A percentile compares a stretch with the other conserved stretches of the same genome.
Evolutionary conservation across 2,888 invertebrate genomes (phyloP).

Genomic region (Linyphia triangularis): DNA sequence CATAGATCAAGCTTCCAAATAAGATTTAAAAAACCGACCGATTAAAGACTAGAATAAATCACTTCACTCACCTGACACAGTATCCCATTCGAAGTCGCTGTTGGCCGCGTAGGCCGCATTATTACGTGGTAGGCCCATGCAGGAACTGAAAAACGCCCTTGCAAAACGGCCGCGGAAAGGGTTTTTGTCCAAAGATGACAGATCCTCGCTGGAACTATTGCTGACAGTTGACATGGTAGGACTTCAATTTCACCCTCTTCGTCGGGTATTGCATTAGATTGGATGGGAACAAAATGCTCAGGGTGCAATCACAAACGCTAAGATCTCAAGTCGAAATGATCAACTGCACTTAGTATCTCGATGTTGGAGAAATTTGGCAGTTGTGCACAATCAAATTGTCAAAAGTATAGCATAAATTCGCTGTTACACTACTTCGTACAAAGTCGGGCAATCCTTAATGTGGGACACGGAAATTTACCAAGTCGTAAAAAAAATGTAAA

Average conservation of each 20-base stretch:
- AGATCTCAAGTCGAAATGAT: too few species aligned
- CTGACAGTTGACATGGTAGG: slow-evolving; percentile 44
- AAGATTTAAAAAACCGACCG: too few species aligned
- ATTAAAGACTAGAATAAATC: background rate
- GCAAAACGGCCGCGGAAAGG: slow-evolving; percentile 68
- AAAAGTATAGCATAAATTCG: too few species aligned
- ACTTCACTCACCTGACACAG: slow-evolving; percentile 64
- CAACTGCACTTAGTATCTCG: too few species aligned
- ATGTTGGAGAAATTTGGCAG: too few species aligned
- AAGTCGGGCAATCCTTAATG: too few species aligned
- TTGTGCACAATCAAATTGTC: too few species aligned
- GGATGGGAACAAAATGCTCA: background rate
- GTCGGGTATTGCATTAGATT: slow-evolving; percentile 32
- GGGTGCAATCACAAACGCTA: background rate
- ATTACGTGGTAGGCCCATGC: slow-evolving; percentile 68
- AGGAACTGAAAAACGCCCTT: slow-evolving; percentile 69
- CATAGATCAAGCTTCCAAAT: too few species aligned
- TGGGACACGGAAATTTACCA: too few species aligned
- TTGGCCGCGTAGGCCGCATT: slow-evolving; percentile 45
- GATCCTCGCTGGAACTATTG: slow-evolving; percentile 63
- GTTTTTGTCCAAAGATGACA: slow-evolving; percentile 46
- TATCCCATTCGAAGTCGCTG: slow-evolving; percentile 69
- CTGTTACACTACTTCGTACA: too few species aligned
- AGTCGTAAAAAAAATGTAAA: too few species aligned
- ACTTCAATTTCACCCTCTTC: background rate